phyloP scores from a whole-genome alignment of 2,113 vertebrate species.

The Ageneiosus marmoratus region DNA sequence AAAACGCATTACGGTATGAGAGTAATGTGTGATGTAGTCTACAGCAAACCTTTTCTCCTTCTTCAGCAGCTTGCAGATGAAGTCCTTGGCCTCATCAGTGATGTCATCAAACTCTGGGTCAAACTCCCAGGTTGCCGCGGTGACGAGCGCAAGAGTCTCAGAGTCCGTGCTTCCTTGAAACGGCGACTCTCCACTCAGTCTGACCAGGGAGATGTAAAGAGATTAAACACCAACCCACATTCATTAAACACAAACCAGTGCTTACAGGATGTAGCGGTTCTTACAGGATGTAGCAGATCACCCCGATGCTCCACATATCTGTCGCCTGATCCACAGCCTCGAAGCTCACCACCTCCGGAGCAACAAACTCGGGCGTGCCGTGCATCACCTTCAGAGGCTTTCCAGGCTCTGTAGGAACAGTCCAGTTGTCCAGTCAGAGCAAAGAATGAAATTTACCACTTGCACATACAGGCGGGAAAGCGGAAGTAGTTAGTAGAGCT shows the following conservation, averaged over 20 bases:
- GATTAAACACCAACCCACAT: not conserved
- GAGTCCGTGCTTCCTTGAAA: constrained; percentile 80
- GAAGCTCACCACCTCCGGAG: constrained; percentile 83
- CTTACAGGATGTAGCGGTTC: constrained; percentile 51
- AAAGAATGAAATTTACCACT: too few relatives aligned
- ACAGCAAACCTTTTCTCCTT: constrained; percentile 73
- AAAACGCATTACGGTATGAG: not conserved
- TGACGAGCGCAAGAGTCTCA: constrained; percentile 79
- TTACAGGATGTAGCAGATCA: constrained; percentile 87
- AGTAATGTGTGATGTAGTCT: not conserved
- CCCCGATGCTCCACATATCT: constrained; percentile 87
- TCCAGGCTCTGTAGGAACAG: constrained; percentile 65
- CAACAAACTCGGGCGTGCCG: constrained; percentile 85
- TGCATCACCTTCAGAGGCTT: constrained; percentile 77
- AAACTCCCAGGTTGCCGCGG: constrained; percentile 75
- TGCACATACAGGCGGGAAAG: too few relatives aligned
- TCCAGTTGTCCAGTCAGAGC: not conserved
- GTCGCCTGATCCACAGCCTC: constrained; percentile 78
- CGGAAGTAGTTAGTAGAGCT: too few relatives aligned
- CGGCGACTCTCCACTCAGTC: constrained; percentile 83
- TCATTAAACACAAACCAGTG: too few relatives aligned
- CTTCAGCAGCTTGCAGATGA: constrained; percentile 77
- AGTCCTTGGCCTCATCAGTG: constrained; percentile 82
- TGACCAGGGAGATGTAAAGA: constrained; percentile 44
- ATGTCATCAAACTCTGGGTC: constrained; percentile 80